These are phyloP conservation scores for Stegodyphus mimosarum DNA, from an alignment of 1,140 invertebrate genomes.

Conservation along the genomic window DNA sequence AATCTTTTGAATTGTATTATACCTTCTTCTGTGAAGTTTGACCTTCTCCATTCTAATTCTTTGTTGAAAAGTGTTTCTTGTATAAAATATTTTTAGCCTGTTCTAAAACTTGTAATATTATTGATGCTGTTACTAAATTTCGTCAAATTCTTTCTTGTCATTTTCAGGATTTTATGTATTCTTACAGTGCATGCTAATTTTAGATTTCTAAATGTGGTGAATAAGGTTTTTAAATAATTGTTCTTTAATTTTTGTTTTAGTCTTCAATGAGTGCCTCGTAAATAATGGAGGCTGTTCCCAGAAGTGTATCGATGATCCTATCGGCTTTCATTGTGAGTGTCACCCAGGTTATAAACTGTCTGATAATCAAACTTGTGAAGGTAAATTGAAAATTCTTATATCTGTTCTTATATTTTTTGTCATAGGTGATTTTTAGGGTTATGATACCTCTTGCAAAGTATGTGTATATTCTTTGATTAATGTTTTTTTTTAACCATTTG, in stretches of 20 bases:
- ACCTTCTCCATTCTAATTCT: not conserved
- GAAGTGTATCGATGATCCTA: constrained; percentile 80
- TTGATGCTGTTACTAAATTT: too few species aligned
- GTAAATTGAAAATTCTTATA: constrained; percentile 68
- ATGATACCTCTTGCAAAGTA: too few species aligned
- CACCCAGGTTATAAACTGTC: constrained; percentile 77
- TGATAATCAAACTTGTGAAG: constrained; percentile 82
- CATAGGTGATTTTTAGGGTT: too few species aligned
- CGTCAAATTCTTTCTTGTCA: too few species aligned
- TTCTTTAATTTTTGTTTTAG: constrained; percentile 62
- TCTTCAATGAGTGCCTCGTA: constrained; percentile 80
- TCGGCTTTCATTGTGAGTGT: constrained; percentile 83
- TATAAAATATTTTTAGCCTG: not conserved
- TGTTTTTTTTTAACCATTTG: not conserved
- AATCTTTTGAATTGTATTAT: too few species aligned
- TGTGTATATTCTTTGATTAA: not conserved
- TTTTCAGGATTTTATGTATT: too few species aligned
- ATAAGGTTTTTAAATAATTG: too few species aligned
- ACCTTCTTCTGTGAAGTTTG: not conserved
- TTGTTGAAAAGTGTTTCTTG: not conserved
- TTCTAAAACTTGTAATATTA: not conserved
- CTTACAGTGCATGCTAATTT: too few species aligned
- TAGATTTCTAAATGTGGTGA: too few species aligned
- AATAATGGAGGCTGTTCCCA: constrained; percentile 91
- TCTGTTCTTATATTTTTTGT: too few species aligned